Percentiles rank a stretch among this genome's conserved stretches.
Evolutionary conservation across 37 sponge, comb jelly and placozoan genomes (phyloP).

Genomic region (Lycopodina hypogea): DNA sequence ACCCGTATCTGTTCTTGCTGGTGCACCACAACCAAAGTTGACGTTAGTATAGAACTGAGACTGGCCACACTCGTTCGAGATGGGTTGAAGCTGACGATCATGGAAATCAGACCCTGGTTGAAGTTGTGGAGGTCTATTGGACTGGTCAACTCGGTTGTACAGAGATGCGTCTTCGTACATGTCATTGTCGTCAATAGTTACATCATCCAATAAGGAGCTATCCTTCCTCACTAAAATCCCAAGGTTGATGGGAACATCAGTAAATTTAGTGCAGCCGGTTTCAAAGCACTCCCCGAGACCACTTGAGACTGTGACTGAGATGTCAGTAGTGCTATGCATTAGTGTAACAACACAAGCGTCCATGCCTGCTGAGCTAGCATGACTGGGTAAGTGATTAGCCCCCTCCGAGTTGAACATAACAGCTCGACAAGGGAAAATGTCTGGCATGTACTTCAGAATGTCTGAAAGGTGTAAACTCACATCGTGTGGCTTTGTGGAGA

Average conservation of each 20-base stretch:
- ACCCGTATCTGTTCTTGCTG: background rate
- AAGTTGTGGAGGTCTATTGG: background rate
- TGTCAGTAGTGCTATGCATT: conserved; percentile 23
- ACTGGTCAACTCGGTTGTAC: conserved; percentile 8
- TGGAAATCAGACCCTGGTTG: conserved; percentile 2
- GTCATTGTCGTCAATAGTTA: background rate
- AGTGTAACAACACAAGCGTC: conserved; percentile 16
- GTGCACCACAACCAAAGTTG: background rate
- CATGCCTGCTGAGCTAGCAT: background rate
- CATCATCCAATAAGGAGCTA: background rate
- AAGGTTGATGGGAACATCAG: conserved; percentile 56
- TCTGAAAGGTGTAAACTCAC: conserved; percentile 54
- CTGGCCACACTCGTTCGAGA: background rate
- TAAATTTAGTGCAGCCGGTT: background rate
- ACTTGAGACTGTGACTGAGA: conserved; percentile 43
- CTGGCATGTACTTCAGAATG: conserved; percentile 39
- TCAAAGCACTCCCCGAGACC: conserved; percentile 6
- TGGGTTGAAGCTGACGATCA: conserved; percentile 1
- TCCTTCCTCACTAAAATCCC: conserved; percentile 35
- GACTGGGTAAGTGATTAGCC: background rate
- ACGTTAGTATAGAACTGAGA: conserved; percentile 26
- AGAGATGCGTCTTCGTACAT: conserved; percentile 24
- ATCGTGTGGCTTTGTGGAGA: conserved; percentile 62
- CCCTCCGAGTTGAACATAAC: conserved; percentile 21
- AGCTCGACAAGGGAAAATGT: conserved; percentile 41